A percentile compares a stretch with the other conserved stretches of the same genome.
Evolutionary conservation across 2,797 vertebrate genomes (phyloP).

Genomic region (Saxicola maurus): DNA sequence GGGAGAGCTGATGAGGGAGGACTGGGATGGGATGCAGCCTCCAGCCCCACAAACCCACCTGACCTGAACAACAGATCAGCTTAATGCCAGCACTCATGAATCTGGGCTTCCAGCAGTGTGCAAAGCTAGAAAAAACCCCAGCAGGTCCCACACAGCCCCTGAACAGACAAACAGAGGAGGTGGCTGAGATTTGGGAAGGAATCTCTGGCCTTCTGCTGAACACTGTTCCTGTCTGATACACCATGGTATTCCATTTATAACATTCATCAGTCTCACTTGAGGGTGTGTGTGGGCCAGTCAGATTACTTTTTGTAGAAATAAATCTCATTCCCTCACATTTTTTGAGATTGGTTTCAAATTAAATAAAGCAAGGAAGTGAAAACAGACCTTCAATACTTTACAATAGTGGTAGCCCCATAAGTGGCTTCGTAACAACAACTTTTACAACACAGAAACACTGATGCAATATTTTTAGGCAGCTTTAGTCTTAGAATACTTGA

Average conservation of each 20-base stretch:
- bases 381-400: background rate
- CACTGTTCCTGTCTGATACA: background rate
- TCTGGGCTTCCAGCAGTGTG: background rate
- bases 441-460: background rate
- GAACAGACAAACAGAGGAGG: background rate
- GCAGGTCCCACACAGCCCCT: background rate
- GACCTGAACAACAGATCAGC: fast-evolving
- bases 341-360: background rate
- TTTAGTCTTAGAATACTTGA: background rate
- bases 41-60: background rate
- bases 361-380: background rate
- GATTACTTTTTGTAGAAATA: background rate
- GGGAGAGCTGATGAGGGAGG: fast-evolving
- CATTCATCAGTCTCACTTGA: background rate
- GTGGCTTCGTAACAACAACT: background rate
- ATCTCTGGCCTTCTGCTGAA: background rate
- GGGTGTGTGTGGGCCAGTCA: background rate
- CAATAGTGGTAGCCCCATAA: background rate
- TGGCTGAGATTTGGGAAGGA: fast-evolving
- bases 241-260: background rate
- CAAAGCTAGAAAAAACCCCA: background rate
- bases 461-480: background rate
- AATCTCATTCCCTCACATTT: background rate
- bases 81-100: fast-evolving
- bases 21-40: background rate